phyloP scores from a whole-genome alignment of 2,888 invertebrate species.

The Melieria crassipennis region DNA sequence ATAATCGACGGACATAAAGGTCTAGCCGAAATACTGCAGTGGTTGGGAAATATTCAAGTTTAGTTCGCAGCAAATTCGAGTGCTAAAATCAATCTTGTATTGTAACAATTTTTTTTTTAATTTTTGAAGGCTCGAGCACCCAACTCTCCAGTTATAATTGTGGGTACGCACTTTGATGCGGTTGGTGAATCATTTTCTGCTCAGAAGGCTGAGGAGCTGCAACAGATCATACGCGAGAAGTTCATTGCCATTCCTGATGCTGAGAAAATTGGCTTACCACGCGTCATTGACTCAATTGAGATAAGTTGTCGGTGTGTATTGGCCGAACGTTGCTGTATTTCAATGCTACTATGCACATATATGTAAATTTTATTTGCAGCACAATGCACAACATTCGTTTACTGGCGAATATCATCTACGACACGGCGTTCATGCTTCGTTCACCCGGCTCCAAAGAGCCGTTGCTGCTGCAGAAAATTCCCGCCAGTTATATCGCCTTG shows the following conservation, averaged over 20 bases:
- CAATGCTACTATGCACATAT: not conserved
- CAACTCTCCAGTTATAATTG: constrained; percentile 94
- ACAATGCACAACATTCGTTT: constrained; percentile 89
- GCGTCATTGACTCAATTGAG: constrained; percentile 92
- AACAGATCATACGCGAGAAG: constrained; percentile 85
- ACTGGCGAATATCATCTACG: constrained; percentile 91
- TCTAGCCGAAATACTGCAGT: constrained; percentile 88
- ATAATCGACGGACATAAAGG: constrained; percentile 92
- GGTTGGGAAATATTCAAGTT: constrained; percentile 91
- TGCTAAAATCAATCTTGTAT: not conserved
- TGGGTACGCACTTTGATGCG: constrained; percentile 95
- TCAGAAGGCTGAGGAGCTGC: constrained; percentile 76
- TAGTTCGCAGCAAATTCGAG: too few species aligned
- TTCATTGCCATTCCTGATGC: constrained; percentile 95
- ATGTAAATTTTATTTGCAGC: constrained; percentile 64
- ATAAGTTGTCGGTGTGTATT: constrained; percentile 72
- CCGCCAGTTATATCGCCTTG: constrained; percentile 92
- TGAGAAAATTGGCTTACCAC: constrained; percentile 93
- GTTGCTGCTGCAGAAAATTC: constrained; percentile 91
- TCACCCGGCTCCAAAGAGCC: constrained; percentile 92
- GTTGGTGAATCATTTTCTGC: constrained; percentile 68
- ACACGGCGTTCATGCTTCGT: constrained; percentile 89
- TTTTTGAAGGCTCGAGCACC: constrained; percentile 81
- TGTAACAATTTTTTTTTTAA: not conserved
- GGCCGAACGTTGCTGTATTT: not conserved